phyloP scores from a whole-genome alignment of 2,888 invertebrate genomes.

The Drosophila kokeensis region DNA sequence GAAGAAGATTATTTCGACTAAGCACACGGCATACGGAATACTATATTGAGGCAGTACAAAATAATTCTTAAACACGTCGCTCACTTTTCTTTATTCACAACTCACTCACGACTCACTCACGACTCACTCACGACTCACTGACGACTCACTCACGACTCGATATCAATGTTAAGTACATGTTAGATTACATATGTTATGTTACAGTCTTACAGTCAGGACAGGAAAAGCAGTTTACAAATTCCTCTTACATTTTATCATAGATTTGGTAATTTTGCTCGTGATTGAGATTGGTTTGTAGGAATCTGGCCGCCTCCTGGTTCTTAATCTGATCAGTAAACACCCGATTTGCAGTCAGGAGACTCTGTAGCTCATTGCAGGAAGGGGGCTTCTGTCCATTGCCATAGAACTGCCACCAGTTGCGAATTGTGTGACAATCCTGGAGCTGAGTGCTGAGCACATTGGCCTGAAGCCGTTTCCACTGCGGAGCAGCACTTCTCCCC shows the following conservation, averaged over 20 bases:
- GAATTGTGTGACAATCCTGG: constrained; percentile 17
- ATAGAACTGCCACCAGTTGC: constrained; percentile 43
- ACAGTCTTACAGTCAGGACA: neutral
- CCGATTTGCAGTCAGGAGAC: constrained; percentile 2
- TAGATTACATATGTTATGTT: no score
- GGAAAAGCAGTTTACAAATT: constrained; percentile 15
- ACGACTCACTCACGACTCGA: neutral
- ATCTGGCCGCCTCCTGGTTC: constrained; percentile 4
- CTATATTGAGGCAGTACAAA: neutral
- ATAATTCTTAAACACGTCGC: neutral
- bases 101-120: no score
- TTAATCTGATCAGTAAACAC: constrained; percentile 14
- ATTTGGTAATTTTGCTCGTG: neutral
- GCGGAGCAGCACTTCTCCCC: neutral
- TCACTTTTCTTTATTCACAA: no score
- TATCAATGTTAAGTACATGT: neutral
- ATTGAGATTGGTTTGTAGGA: constrained; percentile 15
- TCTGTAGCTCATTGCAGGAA: constrained; percentile 2
- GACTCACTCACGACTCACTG: no score
- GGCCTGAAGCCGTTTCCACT: constrained; percentile 2
- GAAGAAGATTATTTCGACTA: neutral
- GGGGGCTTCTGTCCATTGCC: constrained; percentile 18
- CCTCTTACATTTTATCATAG: constrained; percentile 5
- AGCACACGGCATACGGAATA: neutral
- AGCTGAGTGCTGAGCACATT: neutral